Evolutionary conservation across 1,140 invertebrate species (phyloP).

Genomic region (Heliconius melpomene): DNA sequence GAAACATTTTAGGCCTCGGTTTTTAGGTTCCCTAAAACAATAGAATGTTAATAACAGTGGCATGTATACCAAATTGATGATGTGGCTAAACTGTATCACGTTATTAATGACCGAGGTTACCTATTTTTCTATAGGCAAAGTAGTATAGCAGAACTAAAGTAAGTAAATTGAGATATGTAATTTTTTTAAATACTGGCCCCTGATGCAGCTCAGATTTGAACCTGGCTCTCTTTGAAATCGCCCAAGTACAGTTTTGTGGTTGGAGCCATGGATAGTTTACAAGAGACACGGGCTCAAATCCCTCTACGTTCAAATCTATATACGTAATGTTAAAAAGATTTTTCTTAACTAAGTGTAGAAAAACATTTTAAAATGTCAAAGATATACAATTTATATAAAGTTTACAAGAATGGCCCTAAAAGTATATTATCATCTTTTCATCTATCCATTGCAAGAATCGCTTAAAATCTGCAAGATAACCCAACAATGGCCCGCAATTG

Average conservation of each 20-base stretch:
- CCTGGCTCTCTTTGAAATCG: no score
- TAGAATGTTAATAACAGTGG: conserved; percentile 3
- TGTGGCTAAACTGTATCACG: neutral
- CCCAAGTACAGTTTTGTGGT: no score
- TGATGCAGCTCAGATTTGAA: no score
- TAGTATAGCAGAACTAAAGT: neutral
- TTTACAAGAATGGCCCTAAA: neutral
- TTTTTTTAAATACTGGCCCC: no score
- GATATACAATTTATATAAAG: neutral
- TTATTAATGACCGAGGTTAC: neutral
- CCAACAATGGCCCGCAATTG: conserved; percentile 22
- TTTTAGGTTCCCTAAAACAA: neutral
- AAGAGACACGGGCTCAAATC: no score
- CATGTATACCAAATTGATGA: neutral
- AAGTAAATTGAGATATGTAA: no score
- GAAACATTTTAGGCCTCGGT: conserved; percentile 1
- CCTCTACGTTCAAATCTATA: no score
- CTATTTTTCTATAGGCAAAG: neutral
- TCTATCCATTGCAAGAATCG: conserved; percentile 5
- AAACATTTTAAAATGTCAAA: neutral
- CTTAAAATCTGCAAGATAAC: conserved; percentile 15
- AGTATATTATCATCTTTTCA: neutral
- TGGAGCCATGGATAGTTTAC: no score
- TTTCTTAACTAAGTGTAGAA: no score
- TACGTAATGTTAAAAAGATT: no score